A percentile compares a stretch with the other conserved stretches of the same genome.
These are phyloP conservation scores for Hyperopisus bebe DNA, from an alignment of 2,113 vertebrate species.

Conservation along the genomic window DNA sequence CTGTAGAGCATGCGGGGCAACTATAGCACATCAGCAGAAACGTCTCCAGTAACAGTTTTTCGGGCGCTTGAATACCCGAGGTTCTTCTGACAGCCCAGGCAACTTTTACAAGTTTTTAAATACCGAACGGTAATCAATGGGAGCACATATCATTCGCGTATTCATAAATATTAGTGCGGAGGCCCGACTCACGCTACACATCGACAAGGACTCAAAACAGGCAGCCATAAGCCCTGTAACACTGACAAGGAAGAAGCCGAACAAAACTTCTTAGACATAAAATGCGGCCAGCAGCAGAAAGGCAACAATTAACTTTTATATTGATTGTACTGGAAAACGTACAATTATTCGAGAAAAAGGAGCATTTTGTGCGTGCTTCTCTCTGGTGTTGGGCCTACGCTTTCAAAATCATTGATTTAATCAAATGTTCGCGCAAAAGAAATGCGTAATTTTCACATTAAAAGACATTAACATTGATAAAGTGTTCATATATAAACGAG, in stretches of 20 bases:
- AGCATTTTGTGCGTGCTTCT: neutral
- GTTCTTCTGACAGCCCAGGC: neutral
- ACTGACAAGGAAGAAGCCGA: neutral
- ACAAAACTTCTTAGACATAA: neutral
- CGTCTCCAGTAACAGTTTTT: neutral
- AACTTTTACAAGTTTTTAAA: neutral
- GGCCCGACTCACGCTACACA: neutral
- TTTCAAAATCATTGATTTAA: neutral
- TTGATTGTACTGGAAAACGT: neutral
- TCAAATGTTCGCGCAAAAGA: neutral
- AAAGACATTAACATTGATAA: fast-evolving
- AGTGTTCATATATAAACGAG: neutral
- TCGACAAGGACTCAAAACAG: neutral
- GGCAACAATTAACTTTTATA: neutral
- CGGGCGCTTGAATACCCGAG: neutral
- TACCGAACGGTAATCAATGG: neutral
- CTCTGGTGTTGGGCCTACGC: constrained; percentile 34
- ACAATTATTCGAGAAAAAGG: neutral
- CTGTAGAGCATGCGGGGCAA: neutral
- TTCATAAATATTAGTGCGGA: neutral
- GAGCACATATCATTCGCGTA: neutral
- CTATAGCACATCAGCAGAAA: neutral
- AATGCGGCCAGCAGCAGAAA: neutral
- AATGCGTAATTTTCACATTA: constrained; percentile 22
- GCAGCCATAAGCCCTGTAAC: neutral